Evolutionary conservation across 2,797 vertebrate species (phyloP).

Genomic region (Siniperca scherzeri): DNA sequence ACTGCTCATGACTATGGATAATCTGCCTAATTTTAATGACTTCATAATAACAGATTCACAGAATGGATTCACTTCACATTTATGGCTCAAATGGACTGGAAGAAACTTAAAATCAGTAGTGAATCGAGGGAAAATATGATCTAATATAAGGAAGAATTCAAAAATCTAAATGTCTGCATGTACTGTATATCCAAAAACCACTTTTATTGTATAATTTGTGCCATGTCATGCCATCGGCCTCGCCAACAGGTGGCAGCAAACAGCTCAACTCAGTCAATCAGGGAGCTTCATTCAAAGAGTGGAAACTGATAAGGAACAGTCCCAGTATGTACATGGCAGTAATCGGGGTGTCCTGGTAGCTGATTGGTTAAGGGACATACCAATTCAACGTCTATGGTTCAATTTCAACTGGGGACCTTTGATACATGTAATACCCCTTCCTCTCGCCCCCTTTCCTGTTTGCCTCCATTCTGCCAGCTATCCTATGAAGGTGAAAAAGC

Average conservation of each 20-base stretch:
- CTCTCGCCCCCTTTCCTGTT: neutral
- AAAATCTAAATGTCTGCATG: too few relatives aligned
- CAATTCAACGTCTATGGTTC: neutral
- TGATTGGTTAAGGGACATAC: neutral
- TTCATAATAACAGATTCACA: neutral
- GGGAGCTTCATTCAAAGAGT: constrained; percentile 2
- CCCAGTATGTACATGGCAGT: neutral
- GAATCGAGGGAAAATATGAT: neutral
- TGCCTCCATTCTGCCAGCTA: neutral
- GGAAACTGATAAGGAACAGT: neutral
- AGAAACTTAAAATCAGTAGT: neutral
- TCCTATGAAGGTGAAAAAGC: neutral
- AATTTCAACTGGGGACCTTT: neutral
- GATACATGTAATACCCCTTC: neutral
- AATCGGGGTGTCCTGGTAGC: neutral
- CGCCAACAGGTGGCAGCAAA: constrained; percentile 87
- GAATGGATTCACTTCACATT: neutral
- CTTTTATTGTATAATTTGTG: neutral
- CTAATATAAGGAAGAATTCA: neutral
- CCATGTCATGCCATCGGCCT: constrained; percentile 2
- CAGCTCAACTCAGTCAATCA: constrained; percentile 46
- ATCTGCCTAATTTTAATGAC: neutral
- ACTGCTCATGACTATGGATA: neutral
- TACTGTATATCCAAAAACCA: too few relatives aligned
- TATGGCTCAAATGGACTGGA: neutral